Evolutionary conservation across 2,888 invertebrate genomes (phyloP).

Genomic region (Macrosiphum euphorbiae): DNA sequence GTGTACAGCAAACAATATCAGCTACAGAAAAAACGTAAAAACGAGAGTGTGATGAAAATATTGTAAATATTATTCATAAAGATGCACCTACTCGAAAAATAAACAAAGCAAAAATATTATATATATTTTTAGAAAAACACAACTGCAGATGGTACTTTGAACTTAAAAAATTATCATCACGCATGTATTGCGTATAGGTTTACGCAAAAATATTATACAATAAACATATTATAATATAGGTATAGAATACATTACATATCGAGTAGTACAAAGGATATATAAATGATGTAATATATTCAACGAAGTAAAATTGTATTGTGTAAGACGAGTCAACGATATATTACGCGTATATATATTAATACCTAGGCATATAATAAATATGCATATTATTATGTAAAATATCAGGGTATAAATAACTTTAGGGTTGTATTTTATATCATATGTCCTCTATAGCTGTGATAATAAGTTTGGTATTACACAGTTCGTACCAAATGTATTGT

Average conservation of each 20-base stretch:
- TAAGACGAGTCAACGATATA: background rate
- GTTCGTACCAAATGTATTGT: background rate
- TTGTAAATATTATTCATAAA: background rate
- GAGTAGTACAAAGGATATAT: background rate
- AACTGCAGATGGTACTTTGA: background rate
- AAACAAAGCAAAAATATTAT: background rate
- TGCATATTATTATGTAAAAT: background rate
- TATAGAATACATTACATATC: background rate
- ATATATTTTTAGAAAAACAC: background rate
- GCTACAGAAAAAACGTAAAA: constrained; percentile 5
- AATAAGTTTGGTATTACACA: background rate
- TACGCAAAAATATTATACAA: background rate
- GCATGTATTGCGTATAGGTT: background rate
- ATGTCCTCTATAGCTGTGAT: background rate
- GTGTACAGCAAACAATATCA: background rate
- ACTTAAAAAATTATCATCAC: constrained; percentile 21
- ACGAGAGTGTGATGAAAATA: background rate
- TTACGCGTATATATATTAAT: background rate
- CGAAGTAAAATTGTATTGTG: background rate
- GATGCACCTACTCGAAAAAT: background rate
- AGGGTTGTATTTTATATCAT: background rate
- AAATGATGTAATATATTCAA: background rate
- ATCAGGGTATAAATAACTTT: background rate
- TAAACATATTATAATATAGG: background rate
- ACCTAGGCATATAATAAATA: background rate